Conservation (phyloP, 2,888 invertebrate species). For the Mechanitis messenoides region DNA sequence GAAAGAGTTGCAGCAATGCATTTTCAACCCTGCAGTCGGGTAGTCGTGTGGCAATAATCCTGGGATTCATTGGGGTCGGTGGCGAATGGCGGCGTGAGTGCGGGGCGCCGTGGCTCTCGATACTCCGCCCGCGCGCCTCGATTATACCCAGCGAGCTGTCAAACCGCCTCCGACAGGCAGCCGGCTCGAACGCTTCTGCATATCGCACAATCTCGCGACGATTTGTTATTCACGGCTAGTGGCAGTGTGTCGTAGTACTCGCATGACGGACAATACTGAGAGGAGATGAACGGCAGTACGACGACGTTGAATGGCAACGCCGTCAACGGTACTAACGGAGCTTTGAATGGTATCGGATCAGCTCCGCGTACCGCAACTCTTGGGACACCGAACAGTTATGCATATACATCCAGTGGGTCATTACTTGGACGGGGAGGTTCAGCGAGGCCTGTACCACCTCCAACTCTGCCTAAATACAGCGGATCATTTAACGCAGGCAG, state of each 20-base stretch:
- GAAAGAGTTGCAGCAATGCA: conserved; percentile 61
- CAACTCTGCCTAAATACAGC: conserved; percentile 87
- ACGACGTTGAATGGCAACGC: conserved; percentile 72
- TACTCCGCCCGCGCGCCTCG: conserved; percentile 56
- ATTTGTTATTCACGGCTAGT: conserved; percentile 58
- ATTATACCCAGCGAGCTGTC: conserved; percentile 64
- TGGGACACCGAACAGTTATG: conserved; percentile 78
- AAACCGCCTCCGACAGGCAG: conserved; percentile 74
- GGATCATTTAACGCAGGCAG: conserved; percentile 84
- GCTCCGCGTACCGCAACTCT: conserved; percentile 71
- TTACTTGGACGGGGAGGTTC: conserved; percentile 78
- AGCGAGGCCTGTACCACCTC: conserved; percentile 84
- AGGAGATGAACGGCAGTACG: conserved; percentile 75
- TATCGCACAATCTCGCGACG: conserved; percentile 55
- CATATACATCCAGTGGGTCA: conserved; percentile 79
- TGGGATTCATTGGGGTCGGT: conserved; percentile 51
- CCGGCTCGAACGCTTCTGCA: conserved; percentile 68
- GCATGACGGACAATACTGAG: conserved; percentile 60
- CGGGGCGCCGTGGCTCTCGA: conserved; percentile 43
- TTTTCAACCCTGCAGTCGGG: conserved; percentile 66
- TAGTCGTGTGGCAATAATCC: conserved; percentile 61
- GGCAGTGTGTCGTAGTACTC: conserved; percentile 65
- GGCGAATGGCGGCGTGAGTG: conserved; percentile 47
- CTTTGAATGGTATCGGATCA: conserved; percentile 64
- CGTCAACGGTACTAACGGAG: conserved; percentile 68